A percentile compares a stretch with the other conserved stretches of the same genome.
phyloP scores from a whole-genome alignment of 2,113 vertebrate genomes.

The Falco punctatus region DNA sequence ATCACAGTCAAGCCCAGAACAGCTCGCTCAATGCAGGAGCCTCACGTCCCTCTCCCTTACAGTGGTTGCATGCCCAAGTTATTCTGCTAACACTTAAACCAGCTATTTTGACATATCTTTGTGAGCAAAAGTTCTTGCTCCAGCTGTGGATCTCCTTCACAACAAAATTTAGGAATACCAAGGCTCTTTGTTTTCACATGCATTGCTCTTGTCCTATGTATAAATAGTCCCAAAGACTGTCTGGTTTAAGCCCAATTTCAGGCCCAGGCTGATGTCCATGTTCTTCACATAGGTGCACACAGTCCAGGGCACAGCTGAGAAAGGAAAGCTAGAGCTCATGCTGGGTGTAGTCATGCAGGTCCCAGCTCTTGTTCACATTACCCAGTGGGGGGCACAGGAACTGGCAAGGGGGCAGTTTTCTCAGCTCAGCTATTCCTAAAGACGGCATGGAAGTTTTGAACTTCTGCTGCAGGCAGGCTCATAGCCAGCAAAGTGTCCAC shows the following conservation, averaged over 20 bases:
- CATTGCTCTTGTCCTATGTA: not conserved
- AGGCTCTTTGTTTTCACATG: not conserved
- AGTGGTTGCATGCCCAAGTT: not conserved
- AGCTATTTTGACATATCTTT: not conserved
- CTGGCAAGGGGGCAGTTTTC: not conserved
- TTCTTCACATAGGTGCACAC: not conserved
- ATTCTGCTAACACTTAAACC: not conserved
- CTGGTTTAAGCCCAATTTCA: not conserved
- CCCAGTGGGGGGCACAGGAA: not conserved
- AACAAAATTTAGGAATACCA: not conserved
- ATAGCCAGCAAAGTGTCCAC: not conserved
- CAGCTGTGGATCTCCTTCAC: not conserved
- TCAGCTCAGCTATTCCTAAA: not conserved
- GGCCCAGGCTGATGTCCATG: not conserved
- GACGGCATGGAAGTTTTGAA: not conserved
- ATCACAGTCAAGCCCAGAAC: not conserved
- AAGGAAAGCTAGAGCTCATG: not conserved
- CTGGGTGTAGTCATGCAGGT: not conserved
- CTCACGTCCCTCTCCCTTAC: not conserved
- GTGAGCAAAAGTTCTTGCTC: not conserved
- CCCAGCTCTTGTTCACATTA: not conserved
- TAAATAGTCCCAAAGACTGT: not conserved
- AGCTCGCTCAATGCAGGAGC: not conserved
- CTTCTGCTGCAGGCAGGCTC: not conserved
- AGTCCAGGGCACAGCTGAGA: not conserved